Evolutionary conservation across 2,888 invertebrate genomes (phyloP), one percentile per base, ranked within the genome.

Genomic region (Cosmia pyralina): DNA sequence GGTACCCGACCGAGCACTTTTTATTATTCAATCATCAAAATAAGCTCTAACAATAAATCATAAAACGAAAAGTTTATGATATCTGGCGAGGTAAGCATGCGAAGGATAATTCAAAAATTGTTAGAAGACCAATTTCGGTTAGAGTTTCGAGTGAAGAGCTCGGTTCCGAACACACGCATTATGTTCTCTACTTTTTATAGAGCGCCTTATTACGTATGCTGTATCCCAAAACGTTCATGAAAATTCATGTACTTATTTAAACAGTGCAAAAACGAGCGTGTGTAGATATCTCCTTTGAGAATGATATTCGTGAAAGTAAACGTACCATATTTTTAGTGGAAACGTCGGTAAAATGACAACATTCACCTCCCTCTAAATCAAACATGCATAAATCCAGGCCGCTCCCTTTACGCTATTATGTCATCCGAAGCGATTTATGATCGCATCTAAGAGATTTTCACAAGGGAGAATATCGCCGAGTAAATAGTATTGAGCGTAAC

Each of bases 401-500:
- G 89, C 92, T 93, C 93, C 94, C 94, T 94, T 94, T 92, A 92
- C 93, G 94, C 94, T 94, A 94, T 95, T 95, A 95, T 94, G 95
- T 95, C 95, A 95, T 93, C 93, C 91, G 92, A 93, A 94, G 92
- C 94, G 94, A 95, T 95, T 95, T 96, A 95, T 94, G 95, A 94
- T 93, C 92, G 90, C 90, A 92, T 94, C 94, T 92, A 91, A 94
- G 93, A 95, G 94, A 94, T 95, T 95, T 94, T 90, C 93, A 92
- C 89, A 92, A 90, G 91, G 91, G 90, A 90, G 90, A 92, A 93
- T 92, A 93, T 92, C 90, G 87, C 82, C 85, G 88, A 91, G 93
- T 93, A 94, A 94, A 94, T 94, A 93, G 89, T 92, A 94, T 93
- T 90, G 93, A 90, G 88, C 88, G 86, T 88, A 89, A 89, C 88